A percentile compares a stretch with the other conserved stretches of the same genome.
These are phyloP conservation scores for Pogonocichla stellata DNA, from an alignment of 2,113 vertebrate genomes.

Conservation along the genomic window DNA sequence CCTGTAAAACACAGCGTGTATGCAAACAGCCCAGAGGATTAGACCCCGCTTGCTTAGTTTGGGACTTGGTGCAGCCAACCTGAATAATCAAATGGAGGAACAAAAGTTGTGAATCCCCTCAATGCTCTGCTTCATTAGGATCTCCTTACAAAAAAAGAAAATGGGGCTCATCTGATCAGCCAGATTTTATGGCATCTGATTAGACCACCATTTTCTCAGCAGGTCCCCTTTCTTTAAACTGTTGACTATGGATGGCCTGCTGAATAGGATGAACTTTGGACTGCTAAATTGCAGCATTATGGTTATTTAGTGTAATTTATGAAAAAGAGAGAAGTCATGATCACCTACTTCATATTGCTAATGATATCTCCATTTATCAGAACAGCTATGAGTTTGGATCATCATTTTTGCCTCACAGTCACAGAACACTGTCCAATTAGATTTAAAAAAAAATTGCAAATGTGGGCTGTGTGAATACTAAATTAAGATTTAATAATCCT, in stretches of 20 bases:
- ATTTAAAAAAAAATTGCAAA: background rate
- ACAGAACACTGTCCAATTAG: constrained; percentile 68
- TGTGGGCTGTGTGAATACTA: constrained; percentile 34
- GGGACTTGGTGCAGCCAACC: constrained; percentile 88
- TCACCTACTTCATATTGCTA: constrained; percentile 81
- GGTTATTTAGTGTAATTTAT: constrained; percentile 98
- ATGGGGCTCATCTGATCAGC: constrained; percentile 89
- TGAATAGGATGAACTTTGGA: constrained; percentile 93
- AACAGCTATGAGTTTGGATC: constrained; percentile 73
- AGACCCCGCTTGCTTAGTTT: constrained; percentile 83
- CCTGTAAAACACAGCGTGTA: constrained; percentile 73
- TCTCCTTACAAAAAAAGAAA: constrained; percentile 82
- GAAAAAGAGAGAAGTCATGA: constrained; percentile 77
- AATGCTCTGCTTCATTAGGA: constrained; percentile 87
- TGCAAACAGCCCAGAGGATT: constrained; percentile 87
- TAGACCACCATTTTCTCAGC: constrained; percentile 99
- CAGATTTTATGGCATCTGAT: constrained; percentile 96
- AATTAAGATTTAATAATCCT: constrained; percentile 72
- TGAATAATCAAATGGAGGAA: constrained; percentile 93
- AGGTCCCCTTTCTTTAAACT: constrained; percentile 92
- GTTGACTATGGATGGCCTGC: constrained; percentile 94
- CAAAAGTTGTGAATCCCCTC: constrained; percentile 80
- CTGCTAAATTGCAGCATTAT: constrained; percentile 98
- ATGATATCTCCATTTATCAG: constrained; percentile 82
- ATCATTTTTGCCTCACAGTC: constrained; percentile 61